Base-by-base conservation (phyloP, 1,140 invertebrate species). In the Pseudomyrmex gracilis region DNA sequence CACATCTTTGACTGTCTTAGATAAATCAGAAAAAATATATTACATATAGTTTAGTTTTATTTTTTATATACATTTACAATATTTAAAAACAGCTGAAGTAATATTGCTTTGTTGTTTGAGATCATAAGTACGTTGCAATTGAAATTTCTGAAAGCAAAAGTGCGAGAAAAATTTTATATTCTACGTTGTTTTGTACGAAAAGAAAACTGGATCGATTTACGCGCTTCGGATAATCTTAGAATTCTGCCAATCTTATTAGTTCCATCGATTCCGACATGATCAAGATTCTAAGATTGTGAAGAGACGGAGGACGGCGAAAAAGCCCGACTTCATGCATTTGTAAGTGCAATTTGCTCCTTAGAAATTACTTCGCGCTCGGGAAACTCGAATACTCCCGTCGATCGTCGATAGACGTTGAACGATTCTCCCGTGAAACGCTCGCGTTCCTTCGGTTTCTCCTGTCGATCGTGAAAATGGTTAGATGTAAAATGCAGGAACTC, bases 311-410 rank as follows among this genome's bases (percentile, higher is more conserved):
- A 12, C 20, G 53, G 66, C 49, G 53, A 66, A 58, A 71, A 80
- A 80, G 53, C 66, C 53, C 66, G 66, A 80, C 66, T 80, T 80
- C 76, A 80, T 80, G 76, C 76, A 80, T 80, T 80, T 71, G 76
- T 80, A 80, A 80, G 76, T 80, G 76, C 66, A 80, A 80, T 80
- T 80, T 80, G 76, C 76, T 71, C 76, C 76, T 80, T 80, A 80
- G 76, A 80, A 80, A 80, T 80, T 80, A 80, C 76, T 80, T 80
- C 76, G 76, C 76, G 76, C 63, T 77, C 17, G 51, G 67, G 34
- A 64, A 77, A 85, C 55, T 80, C 83, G 84, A 85, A 85, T 85
- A 53, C 66, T 34, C 34, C 43, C 83, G 73, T 85, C 73, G 53
- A 73, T 80, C 83, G 73, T 22, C 60, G 66, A 84, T 10, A 53